Percentiles rank a stretch among this genome's conserved stretches.
These are phyloP conservation scores for Netelia inedita DNA, from an alignment of 2,888 invertebrate species.

Conservation along the genomic window DNA sequence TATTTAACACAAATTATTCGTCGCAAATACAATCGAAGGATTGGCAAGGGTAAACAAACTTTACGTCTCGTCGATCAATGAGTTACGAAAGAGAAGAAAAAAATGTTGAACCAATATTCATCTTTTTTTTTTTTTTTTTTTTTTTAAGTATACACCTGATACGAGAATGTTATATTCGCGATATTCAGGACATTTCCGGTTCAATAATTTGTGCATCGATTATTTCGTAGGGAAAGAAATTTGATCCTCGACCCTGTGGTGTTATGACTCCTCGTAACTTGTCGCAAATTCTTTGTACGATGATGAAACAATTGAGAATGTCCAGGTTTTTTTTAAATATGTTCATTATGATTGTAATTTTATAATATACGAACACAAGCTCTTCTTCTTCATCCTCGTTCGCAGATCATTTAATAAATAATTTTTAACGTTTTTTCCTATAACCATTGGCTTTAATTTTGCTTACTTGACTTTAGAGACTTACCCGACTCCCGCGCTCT, in stretches of 20 bases:
- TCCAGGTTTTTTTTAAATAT: no score
- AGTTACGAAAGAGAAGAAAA: neutral
- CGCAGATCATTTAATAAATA: neutral
- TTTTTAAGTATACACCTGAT: neutral
- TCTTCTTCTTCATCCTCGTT: neutral
- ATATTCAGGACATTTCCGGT: no score
- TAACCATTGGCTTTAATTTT: neutral
- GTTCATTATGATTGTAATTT: neutral
- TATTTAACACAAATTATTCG: slow-evolving; percentile 63
- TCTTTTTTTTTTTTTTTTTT: no score
- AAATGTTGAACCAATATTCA: no score
- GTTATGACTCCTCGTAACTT: no score
- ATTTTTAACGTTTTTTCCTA: neutral
- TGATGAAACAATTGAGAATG: no score
- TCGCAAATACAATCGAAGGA: slow-evolving; percentile 15
- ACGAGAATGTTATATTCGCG: neutral
- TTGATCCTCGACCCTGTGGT: no score
- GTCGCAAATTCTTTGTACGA: no score
- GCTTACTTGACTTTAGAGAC: slow-evolving; percentile 57
- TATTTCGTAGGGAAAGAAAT: no score
- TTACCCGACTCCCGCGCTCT: slow-evolving; percentile 85
- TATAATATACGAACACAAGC: neutral
- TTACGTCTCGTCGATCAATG: slow-evolving; percentile 1
- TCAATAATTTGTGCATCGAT: no score
- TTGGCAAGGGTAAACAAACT: neutral